These are phyloP conservation scores for Trilocha varians DNA, from an alignment of 2,888 invertebrate genomes.

Conservation along the genomic window DNA sequence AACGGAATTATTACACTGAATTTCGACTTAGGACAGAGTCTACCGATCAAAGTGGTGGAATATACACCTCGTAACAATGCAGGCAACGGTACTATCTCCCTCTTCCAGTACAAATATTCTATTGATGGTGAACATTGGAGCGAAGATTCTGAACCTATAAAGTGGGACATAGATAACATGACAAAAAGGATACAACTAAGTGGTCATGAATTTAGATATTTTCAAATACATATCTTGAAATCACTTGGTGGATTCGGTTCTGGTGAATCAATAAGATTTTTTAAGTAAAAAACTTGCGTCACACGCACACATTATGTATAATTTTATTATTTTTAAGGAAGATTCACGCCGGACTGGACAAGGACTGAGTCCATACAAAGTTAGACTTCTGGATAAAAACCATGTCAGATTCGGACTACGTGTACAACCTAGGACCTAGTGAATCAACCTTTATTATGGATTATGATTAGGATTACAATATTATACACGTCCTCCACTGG, in stretches of 20 bases:
- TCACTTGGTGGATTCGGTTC: slow-evolving; percentile 47
- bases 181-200: slow-evolving; percentile 33
- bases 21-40: slow-evolving; percentile 31
- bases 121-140: slow-evolving; percentile 36
- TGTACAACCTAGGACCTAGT: too few species aligned
- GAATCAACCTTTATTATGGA: too few species aligned
- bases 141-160: slow-evolving; percentile 22
- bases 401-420: too few species aligned
- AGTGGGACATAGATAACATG: slow-evolving; percentile 28
- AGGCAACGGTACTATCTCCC: slow-evolving; percentile 46
- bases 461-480: too few species aligned
- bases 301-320: too few species aligned
- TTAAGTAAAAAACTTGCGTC: too few species aligned
- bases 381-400: too few species aligned
- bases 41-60: slow-evolving; percentile 37
- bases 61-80: slow-evolving; percentile 46
- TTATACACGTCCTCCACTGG: too few species aligned
- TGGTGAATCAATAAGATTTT: slow-evolving; percentile 29
- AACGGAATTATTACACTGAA: slow-evolving; percentile 27
- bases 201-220: slow-evolving; percentile 29
- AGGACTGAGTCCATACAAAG: too few species aligned
- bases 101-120: slow-evolving; percentile 38
- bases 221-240: slow-evolving; percentile 36
- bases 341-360: too few species aligned
- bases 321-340: too few species aligned